phyloP scores from a whole-genome alignment of 2,888 invertebrate species.

The Xanthorhoe spadicearia region DNA sequence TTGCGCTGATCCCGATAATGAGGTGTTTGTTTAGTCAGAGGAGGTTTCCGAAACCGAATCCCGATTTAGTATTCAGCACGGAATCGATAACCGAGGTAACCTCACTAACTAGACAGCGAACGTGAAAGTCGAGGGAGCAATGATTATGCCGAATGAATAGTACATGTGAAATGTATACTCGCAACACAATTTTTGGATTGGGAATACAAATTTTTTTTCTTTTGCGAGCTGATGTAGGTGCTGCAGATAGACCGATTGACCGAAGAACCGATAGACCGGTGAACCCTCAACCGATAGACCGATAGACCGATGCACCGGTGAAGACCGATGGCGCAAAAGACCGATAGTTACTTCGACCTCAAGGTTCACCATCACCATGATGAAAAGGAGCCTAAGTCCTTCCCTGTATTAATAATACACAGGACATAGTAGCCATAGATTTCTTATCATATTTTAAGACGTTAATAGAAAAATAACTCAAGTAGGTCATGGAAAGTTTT shows the following conservation, averaged over 20 bases:
- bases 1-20: neutral
- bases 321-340: no score
- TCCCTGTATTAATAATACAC: no score
- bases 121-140: conserved; percentile 8
- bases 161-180: conserved; percentile 8
- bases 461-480: no score
- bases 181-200: neutral
- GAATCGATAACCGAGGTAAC: conserved; percentile 11
- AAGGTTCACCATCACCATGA: no score
- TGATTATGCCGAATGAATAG: conserved; percentile 14
- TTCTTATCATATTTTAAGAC: no score
- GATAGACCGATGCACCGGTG: neutral
- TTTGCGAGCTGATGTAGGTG: neutral
- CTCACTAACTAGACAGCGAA: conserved; percentile 17
- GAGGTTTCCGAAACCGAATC: conserved; percentile 4
- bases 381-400: no score
- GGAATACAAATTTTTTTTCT: neutral
- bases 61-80: conserved; percentile 1
- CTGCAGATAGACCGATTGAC: neutral
- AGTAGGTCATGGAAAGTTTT: neutral
- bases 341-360: no score
- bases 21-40: conserved; percentile 6
- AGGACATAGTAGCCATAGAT: no score
- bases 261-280: neutral
- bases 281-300: no score